These are phyloP conservation scores for Platycheirus rosarum DNA, from an alignment of 2,888 invertebrate genomes.

Conservation along the genomic window DNA sequence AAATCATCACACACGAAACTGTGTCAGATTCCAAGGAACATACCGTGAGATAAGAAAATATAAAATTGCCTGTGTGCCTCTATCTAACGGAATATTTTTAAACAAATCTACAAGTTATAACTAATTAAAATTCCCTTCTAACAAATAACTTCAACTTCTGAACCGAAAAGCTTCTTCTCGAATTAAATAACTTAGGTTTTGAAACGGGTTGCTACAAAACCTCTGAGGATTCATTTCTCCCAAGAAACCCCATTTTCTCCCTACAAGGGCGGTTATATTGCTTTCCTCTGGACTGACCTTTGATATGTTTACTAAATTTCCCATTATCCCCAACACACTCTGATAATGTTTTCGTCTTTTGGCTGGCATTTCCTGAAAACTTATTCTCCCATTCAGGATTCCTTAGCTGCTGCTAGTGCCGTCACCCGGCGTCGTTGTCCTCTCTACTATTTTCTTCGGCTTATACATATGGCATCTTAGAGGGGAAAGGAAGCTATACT, in stretches of 20 bases:
- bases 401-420: neutral
- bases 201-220: constrained; percentile 14
- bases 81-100: constrained; percentile 4
- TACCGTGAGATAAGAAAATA: neutral
- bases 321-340: constrained; percentile 60
- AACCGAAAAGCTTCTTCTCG: constrained; percentile 14
- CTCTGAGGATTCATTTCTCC: constrained; percentile 26
- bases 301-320: constrained; percentile 68
- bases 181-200: constrained; percentile 47
- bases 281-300: constrained; percentile 63
- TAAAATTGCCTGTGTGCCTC: neutral
- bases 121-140: constrained; percentile 41
- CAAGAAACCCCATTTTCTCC: constrained; percentile 54
- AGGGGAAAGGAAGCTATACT: neutral
- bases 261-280: constrained; percentile 60
- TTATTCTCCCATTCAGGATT: constrained; percentile 36
- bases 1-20: neutral
- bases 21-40: neutral
- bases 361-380: constrained; percentile 37
- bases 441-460: too few relatives aligned
- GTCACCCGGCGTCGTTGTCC: constrained; percentile 17
- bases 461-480: constrained; percentile 14
- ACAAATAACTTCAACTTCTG: constrained; percentile 29
- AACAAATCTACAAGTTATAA: constrained; percentile 51
- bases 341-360: constrained; percentile 20